A percentile compares a stretch with the other conserved stretches of the same genome.
Evolutionary conservation across 2,888 invertebrate genomes (phyloP).

Genomic region (Notodonta dromedarius): DNA sequence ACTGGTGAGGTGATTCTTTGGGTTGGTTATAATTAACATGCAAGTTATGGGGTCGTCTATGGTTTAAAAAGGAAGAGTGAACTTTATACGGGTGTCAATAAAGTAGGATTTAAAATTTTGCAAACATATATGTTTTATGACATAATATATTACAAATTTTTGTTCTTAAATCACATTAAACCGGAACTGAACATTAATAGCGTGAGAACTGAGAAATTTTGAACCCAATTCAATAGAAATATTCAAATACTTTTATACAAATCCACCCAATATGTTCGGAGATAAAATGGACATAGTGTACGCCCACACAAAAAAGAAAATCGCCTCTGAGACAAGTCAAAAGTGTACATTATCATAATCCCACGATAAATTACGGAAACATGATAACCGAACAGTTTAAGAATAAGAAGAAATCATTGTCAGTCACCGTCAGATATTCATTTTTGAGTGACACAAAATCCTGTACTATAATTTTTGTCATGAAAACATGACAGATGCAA

Average conservation of each 20-base stretch:
- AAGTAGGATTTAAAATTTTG: no score
- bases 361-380: constrained; percentile 51
- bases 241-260: constrained; percentile 12
- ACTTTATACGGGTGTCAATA: no score
- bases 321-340: constrained; percentile 24
- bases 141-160: neutral
- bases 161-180: constrained; percentile 7
- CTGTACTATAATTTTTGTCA: neutral
- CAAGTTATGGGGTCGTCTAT: neutral
- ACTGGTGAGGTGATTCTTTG: neutral
- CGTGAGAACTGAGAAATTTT: constrained; percentile 17
- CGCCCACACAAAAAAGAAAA: constrained; percentile 31
- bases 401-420: constrained; percentile 42
- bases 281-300: constrained; percentile 26
- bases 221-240: constrained; percentile 24
- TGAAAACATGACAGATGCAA: neutral
- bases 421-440: constrained; percentile 28
- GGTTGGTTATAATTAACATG: neutral
- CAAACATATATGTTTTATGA: no score
- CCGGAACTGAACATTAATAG: constrained; percentile 17
- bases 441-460: constrained; percentile 7
- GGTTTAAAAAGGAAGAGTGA: no score
- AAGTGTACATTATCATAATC: constrained; percentile 47
- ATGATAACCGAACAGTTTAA: constrained; percentile 44
- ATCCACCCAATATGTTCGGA: constrained; percentile 25